phyloP scores from a whole-genome alignment of 2,888 invertebrate species.

The Spodoptera littoralis region DNA sequence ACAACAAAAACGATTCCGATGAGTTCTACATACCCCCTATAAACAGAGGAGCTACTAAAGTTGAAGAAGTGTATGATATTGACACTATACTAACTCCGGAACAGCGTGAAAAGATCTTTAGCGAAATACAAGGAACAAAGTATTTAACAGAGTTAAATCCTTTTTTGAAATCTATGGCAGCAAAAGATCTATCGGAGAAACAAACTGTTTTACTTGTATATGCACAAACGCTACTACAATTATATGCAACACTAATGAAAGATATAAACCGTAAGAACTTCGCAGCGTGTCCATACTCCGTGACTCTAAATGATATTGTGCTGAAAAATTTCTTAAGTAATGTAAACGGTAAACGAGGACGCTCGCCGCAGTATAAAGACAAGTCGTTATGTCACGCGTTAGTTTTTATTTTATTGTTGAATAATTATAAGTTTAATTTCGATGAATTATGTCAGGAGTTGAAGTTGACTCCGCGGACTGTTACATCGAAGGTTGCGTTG shows the following conservation, averaged over 20 bases:
- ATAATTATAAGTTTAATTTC: conserved; percentile 74
- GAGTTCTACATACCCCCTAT: conserved; percentile 86
- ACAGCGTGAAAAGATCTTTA: conserved; percentile 73
- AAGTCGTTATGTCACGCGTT: conserved; percentile 78
- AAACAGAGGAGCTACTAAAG: conserved; percentile 79
- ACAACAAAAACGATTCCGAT: conserved; percentile 73
- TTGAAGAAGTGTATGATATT: conserved; percentile 84
- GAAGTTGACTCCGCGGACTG: conserved; percentile 69
- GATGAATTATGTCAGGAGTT: conserved; percentile 69
- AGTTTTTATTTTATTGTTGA: conserved; percentile 76
- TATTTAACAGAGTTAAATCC: conserved; percentile 62
- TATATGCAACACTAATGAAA: conserved; percentile 60
- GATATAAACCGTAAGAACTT: conserved; percentile 72
- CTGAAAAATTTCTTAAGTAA: conserved; percentile 69
- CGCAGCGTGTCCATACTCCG: conserved; percentile 66
- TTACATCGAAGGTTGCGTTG: conserved; percentile 68
- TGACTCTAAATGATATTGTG: conserved; percentile 73
- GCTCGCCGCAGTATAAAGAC: conserved; percentile 76
- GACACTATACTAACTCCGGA: conserved; percentile 78
- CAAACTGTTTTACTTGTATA: conserved; percentile 73
- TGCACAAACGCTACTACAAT: conserved; percentile 68
- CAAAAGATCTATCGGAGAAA: conserved; percentile 57
- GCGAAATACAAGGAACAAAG: conserved; percentile 72
- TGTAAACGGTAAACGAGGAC: conserved; percentile 61
- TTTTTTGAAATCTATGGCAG: conserved; percentile 63